Base-by-base conservation (phyloP, 2,888 invertebrate species). In the Drosophila hawaiiensis region DNA sequence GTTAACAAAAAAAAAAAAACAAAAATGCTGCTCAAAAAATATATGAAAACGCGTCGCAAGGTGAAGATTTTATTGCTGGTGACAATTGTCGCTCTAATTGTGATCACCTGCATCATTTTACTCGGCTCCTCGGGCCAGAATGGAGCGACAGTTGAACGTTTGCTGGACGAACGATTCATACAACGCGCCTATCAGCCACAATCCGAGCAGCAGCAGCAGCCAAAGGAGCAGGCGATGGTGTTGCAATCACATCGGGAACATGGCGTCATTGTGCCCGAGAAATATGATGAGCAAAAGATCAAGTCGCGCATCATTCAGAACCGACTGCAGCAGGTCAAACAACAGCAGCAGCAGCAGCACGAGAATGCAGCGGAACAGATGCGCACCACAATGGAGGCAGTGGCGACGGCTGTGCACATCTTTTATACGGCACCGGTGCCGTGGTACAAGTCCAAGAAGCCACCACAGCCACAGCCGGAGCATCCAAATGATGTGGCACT, bases 11-110 rank as follows among this genome's bases (percentile, higher is more conserved):
- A 25, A 70, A 60, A 91, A 83, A 84, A 92, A 5, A 25, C 5
- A 35, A 70, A 63, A 84, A 92, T 93, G 93, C 84, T 92, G 83
- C 78, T 93, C n/a, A 92, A 92, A 76, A 93, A 93, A 83, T 93
- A 92, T 85, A 91, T 93, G 56, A 93, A 93, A 91, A 93, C 91
- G 84, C 92, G 93, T 49, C 90, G 92, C 79, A 93, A 93, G 87
- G 84, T 92, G 62, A 92, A 92, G 70, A 91, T 93, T 39, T 84
- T 93, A 53, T 70, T 93, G 53, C 82, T 93, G 49, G 80, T 92
- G 55, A 90, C 91, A 59, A 90, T 92, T 69, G 85, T 93, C 39
- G 90, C 81, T 6, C 73, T 93, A 14, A 91, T 93, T 72, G 83
- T 92, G 68, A 88, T 92, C 64, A 92, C 92, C 6, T 80, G 79